Base-by-base conservation (phyloP, 2,888 invertebrate species). In the Tetragnatha montana region DNA sequence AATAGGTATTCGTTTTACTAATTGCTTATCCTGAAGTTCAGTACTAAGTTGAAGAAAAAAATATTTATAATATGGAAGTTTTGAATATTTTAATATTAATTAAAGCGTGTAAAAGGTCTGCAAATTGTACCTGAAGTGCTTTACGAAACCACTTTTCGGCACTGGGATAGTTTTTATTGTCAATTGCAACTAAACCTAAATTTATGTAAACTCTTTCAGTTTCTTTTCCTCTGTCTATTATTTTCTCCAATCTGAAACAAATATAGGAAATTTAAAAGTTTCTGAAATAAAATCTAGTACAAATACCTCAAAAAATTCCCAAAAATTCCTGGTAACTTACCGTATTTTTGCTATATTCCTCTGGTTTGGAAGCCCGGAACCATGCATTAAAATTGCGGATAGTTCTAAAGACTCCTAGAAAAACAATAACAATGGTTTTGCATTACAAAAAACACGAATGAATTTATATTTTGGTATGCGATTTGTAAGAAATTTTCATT, bases 321-420 rank as follows among this genome's bases (percentile, higher is more conserved):
- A 73, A 6, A 73, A 21, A 73, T 4, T 21, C 0, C 12, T 6
- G 17, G 8, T 8, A 19, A 76, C 82, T 79, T 73, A 90, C 90
- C 90, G 73, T 47, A 87, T 68, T 74, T 75, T 83, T 3, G 88
- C 87, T 35, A 90, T 71, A 21, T 90, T 87, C 47, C 51, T 90
- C 10, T 88, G 84, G 69, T 93, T 93, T 68, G 92, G 92, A 70
- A 93, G 91, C 35, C 92, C 93, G 17, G 92, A 91, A 81, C 93
- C 93, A 88, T 93, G 93, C 89, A 93, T 93, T 91, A 94, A 91
- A 7, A 93, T 92, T 6, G 93, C 93, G 3, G 93, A 93, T 89
- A 93, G 93, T 91, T 93, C 93, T 70, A 93, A 91, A n/a, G 93
- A 93, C 93, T 93, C 93, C 93, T 93, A 92, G 19, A 83, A 78